Evolutionary conservation across 2,797 vertebrate species (phyloP).

Genomic region (Myioborus miniatus): DNA sequence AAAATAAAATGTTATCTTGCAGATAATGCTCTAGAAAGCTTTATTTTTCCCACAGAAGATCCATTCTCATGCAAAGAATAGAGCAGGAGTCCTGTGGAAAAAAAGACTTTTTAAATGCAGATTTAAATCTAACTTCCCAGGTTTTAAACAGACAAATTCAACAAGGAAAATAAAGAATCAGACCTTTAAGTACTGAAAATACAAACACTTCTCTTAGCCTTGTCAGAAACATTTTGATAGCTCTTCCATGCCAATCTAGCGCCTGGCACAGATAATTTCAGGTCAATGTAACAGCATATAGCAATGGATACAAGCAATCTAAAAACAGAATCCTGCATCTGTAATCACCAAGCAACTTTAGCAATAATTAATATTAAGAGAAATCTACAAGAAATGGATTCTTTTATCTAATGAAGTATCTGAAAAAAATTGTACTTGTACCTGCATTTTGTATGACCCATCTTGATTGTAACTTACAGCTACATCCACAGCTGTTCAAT

Average conservation of each 20-base stretch:
- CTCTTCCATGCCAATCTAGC: not conserved
- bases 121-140: not conserved
- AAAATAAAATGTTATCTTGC: conserved; percentile 13
- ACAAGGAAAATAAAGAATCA: not conserved
- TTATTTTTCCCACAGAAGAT: conserved; percentile 32
- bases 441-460: conserved; percentile 91
- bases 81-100: not conserved
- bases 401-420: not conserved
- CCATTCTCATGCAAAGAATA: not conserved
- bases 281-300: not conserved
- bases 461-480: conserved; percentile 84
- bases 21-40: conserved; percentile 18
- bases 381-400: not conserved
- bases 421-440: conserved; percentile 61
- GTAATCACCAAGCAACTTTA: not conserved
- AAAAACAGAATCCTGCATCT: not conserved
- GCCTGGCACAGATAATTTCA: not conserved
- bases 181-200: not conserved
- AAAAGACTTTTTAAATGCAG: not conserved
- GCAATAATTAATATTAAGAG: not conserved
- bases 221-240: not conserved
- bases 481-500: conserved; percentile 82
- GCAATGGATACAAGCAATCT: not conserved
- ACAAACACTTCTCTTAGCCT: not conserved
- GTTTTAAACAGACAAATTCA: not conserved